Base-by-base conservation (phyloP, 2,797 vertebrate genomes). In the Thaleichthys pacificus region DNA sequence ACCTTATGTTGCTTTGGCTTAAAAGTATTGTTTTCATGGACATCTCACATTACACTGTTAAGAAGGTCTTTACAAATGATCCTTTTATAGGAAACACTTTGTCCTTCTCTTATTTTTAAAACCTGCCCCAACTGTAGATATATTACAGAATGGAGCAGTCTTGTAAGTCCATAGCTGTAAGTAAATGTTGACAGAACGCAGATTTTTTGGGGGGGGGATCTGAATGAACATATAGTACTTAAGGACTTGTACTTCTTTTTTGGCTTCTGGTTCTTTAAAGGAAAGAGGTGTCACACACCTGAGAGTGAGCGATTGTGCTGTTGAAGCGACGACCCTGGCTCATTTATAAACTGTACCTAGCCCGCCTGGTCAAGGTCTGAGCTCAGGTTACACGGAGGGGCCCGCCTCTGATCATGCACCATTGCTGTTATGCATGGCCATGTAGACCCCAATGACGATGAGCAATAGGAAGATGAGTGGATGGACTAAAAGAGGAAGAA, bases 361-460 rank as follows among this genome's bases (percentile, higher is more conserved):
- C 32, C 64, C 62, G 22, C 11, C 12, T 21, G 22, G 64, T 65
- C 60, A 61, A 68, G 66, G 51, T 35, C 69, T 32, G 5, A 26
- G 57, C 65, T 82, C 77, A 32, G 22, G 38, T 74, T 79, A 80
- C 65, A 74, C 26, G 1, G 49, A 58, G 17, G 17, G 69, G n/a
- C 5, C 35, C 4, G 12, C n/a, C 26, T 54, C 14, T 66, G 58
- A 11, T 9, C 35, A 11, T 8, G 12, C n/a, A 24, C 68, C 21
- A 22, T 61, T 6, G 54, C 22, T 38, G 63, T 38, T 65, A 38
- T 77, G 26, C n/a, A 58, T 26, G 57, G 8, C 0, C 63, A 26
- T 12, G 64, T 7, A 56, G 51, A n/a, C 7, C 2, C 58, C 21
- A 21, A 22, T 11, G 21, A 22, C 58, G 7, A 22, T 8, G 57